Evolutionary conservation across 2,888 invertebrate species (phyloP).

Genomic region (Amphipoea oculea): DNA sequence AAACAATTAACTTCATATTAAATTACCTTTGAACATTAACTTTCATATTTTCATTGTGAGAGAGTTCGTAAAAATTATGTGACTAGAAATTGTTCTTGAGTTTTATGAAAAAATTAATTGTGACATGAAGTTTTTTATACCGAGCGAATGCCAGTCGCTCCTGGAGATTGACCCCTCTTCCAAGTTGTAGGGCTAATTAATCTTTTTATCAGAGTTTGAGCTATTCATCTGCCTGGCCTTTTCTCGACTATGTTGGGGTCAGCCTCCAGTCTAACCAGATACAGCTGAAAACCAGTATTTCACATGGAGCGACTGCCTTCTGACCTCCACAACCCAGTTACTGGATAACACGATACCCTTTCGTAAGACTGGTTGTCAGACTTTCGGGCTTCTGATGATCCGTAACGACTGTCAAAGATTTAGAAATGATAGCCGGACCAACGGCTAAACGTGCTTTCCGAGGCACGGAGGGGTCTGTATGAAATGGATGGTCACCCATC

Average conservation of each 20-base stretch:
- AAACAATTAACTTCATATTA: conserved; percentile 47
- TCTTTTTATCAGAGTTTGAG: neutral
- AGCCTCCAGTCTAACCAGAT: neutral
- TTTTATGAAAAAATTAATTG: conserved; percentile 15
- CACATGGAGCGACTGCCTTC: too few species aligned
- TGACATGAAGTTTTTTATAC: neutral
- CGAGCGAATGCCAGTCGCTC: neutral
- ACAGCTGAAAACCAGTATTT: neutral
- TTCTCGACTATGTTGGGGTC: neutral
- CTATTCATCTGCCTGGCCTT: too few species aligned
- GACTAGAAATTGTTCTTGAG: conserved; percentile 15
- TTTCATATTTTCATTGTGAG: conserved; percentile 30
- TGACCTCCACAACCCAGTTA: too few species aligned
- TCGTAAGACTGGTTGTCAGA: too few species aligned
- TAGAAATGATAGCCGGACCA: neutral
- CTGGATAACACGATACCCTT: too few species aligned
- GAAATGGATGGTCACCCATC: neutral
- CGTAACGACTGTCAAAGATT: neutral
- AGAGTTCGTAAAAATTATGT: conserved; percentile 21
- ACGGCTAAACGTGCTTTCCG: neutral
- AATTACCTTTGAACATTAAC: conserved; percentile 50
- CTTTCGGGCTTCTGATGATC: too few species aligned
- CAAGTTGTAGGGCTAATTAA: neutral
- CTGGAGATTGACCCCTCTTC: neutral
- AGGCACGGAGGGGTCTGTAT: neutral